Percentiles rank a stretch among this genome's conserved stretches.
phyloP scores from a whole-genome alignment of 2,888 invertebrate genomes.

The Mimas tiliae region DNA sequence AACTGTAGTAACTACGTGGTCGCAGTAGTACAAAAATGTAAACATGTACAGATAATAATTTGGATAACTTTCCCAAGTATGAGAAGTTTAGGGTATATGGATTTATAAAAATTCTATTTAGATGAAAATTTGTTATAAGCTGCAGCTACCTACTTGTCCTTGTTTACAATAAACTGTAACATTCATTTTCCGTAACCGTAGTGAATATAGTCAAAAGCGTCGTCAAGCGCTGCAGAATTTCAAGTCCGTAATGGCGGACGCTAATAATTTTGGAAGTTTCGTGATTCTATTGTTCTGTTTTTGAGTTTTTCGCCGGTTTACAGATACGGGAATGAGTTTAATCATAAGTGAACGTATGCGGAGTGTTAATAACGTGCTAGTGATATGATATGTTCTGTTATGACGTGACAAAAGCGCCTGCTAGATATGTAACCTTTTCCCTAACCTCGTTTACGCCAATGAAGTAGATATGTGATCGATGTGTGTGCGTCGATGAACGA shows the following conservation, averaged over 20 bases:
- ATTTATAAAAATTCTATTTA: conserved; percentile 34
- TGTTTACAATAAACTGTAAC: conserved; percentile 40
- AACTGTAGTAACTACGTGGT: conserved; percentile 80
- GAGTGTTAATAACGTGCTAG: conserved; percentile 74
- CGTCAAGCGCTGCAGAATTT: conserved; percentile 80
- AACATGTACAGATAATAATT: conserved; percentile 74
- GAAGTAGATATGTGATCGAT: conserved; percentile 90
- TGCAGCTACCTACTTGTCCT: conserved; percentile 8
- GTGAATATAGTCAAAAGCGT: conserved; percentile 84
- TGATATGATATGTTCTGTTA: conserved; percentile 80
- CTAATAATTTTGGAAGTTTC: conserved; percentile 84
- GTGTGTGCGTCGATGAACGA: conserved; percentile 89
- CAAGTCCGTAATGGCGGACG: conserved; percentile 84
- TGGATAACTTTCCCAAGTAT: conserved; percentile 39
- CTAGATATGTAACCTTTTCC: conserved; percentile 89
- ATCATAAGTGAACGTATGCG: conserved; percentile 64
- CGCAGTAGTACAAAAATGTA: conserved; percentile 78
- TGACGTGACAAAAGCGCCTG: conserved; percentile 83
- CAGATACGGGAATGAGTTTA: conserved; percentile 71
- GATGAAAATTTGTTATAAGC: conserved; percentile 33
- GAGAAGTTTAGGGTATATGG: conserved; percentile 25
- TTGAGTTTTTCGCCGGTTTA: conserved; percentile 66
- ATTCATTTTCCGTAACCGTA: conserved; percentile 72
- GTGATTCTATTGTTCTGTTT: conserved; percentile 83
- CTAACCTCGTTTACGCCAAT: conserved; percentile 91